phyloP scores from a whole-genome alignment of 2,113 vertebrate species.

The Lipophrys pholis region DNA sequence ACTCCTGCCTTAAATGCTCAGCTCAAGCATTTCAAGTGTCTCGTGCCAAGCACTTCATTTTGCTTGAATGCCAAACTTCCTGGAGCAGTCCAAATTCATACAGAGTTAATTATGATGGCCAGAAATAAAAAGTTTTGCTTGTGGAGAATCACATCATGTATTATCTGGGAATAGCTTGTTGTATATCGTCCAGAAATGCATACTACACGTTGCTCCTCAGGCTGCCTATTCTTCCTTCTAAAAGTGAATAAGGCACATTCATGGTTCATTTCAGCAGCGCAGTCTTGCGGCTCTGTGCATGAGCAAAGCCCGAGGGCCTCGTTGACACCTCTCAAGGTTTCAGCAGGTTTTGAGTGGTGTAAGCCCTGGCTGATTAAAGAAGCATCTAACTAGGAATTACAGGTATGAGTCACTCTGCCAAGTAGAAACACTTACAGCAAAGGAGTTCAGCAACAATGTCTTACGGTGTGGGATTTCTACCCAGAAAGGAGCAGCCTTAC shows the following conservation, averaged over 20 bases:
- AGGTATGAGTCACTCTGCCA: constrained; percentile 44
- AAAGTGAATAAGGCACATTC: constrained; percentile 13
- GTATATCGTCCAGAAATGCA: constrained; percentile 12
- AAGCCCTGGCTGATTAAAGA: constrained; percentile 58
- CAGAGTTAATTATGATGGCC: background rate
- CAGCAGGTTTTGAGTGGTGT: constrained; percentile 30
- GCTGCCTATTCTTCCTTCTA: background rate
- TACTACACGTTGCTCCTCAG: background rate
- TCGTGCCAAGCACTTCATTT: no score
- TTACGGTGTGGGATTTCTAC: background rate
- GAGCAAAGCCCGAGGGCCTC: constrained; percentile 29
- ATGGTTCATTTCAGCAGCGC: background rate
- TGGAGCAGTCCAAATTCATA: no score
- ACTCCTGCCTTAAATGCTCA: no score
- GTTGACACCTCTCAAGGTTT: constrained; percentile 49
- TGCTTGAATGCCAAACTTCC: no score
- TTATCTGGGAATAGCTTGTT: background rate
- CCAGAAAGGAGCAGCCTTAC: constrained; percentile 14
- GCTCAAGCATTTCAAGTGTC: no score
- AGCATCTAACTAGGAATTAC: constrained; percentile 52
- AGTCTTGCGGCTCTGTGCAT: background rate
- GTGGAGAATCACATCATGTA: background rate
- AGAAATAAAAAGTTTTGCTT: background rate
- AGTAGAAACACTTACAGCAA: constrained; percentile 21
- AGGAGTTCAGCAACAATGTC: constrained; percentile 16